These are phyloP conservation scores for Cercopithecus mona DNA, from an alignment of 2,113 vertebrate species.

Conservation along the genomic window DNA sequence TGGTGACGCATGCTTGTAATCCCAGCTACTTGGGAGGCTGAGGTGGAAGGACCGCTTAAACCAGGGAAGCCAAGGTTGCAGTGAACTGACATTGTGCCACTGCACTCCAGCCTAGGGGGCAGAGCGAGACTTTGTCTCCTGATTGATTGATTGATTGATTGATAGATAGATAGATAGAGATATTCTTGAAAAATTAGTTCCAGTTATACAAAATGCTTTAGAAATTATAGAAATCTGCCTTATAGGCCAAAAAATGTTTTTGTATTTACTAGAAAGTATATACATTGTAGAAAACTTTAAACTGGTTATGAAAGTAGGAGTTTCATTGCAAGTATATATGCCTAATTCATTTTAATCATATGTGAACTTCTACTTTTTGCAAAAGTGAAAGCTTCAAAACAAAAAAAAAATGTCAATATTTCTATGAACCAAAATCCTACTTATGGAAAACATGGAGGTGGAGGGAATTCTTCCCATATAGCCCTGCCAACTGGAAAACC, in stretches of 20 bases:
- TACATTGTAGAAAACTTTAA: slow-evolving; percentile 29
- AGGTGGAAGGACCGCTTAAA: too few relatives aligned
- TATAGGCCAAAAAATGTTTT: background rate
- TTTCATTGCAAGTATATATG: background rate
- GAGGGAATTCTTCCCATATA: background rate
- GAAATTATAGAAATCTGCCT: slow-evolving; percentile 22
- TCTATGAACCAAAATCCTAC: slow-evolving; percentile 53
- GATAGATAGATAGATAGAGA: too few relatives aligned
- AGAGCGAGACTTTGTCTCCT: too few relatives aligned
- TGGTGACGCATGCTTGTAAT: too few relatives aligned
- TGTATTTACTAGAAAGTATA: background rate
- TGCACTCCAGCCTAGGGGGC: too few relatives aligned
- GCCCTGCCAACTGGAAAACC: background rate
- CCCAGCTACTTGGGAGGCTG: too few relatives aligned
- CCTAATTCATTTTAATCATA: slow-evolving; percentile 17
- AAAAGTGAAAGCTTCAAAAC: background rate
- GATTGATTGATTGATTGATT: too few relatives aligned
- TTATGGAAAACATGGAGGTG: background rate
- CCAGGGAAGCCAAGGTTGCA: too few relatives aligned
- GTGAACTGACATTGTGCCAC: too few relatives aligned
- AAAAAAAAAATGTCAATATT: background rate
- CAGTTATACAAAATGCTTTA: background rate
- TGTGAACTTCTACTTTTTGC: slow-evolving; percentile 29
- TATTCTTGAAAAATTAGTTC: slow-evolving; percentile 23
- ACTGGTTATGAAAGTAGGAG: background rate